Conservation (phyloP, 2,888 invertebrate genomes). For the Tiliacea aurago region DNA sequence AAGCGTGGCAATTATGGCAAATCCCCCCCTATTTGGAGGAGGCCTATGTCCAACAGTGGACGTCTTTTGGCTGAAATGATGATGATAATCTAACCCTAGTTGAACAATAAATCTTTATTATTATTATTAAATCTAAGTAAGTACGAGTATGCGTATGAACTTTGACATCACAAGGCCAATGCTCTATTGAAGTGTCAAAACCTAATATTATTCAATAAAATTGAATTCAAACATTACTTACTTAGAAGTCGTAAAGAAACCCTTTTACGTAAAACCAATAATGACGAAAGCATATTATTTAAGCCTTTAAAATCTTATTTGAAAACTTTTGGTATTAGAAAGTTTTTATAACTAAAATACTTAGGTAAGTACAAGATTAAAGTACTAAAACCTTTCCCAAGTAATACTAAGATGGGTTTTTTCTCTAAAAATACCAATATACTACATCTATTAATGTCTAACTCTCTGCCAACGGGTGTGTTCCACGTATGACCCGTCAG, state of each 20-base stretch:
- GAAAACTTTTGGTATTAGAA: slow-evolving; percentile 33
- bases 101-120: too few relatives aligned
- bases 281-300: slow-evolving; percentile 37
- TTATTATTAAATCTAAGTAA: too few relatives aligned
- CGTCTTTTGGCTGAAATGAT: too few relatives aligned
- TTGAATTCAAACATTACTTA: slow-evolving; percentile 15
- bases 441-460: neutral
- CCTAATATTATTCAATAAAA: slow-evolving; percentile 12
- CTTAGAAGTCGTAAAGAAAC: neutral
- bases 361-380: slow-evolving; percentile 11
- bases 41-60: too few relatives aligned
- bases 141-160: neutral
- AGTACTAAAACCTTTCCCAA: slow-evolving; percentile 14
- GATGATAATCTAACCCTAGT: too few relatives aligned
- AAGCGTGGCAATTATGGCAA: too few relatives aligned
- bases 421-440: neutral
- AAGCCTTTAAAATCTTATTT: slow-evolving; percentile 26
- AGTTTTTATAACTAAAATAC: slow-evolving; percentile 31
- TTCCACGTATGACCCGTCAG: too few relatives aligned
- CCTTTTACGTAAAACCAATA: slow-evolving; percentile 47
- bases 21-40: too few relatives aligned
- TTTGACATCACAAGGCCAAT: neutral
- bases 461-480: too few relatives aligned
- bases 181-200: neutral
- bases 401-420: neutral